These are phyloP conservation scores for Mamestra configurata DNA, from an alignment of 1,140 invertebrate species.

Conservation along the genomic window DNA sequence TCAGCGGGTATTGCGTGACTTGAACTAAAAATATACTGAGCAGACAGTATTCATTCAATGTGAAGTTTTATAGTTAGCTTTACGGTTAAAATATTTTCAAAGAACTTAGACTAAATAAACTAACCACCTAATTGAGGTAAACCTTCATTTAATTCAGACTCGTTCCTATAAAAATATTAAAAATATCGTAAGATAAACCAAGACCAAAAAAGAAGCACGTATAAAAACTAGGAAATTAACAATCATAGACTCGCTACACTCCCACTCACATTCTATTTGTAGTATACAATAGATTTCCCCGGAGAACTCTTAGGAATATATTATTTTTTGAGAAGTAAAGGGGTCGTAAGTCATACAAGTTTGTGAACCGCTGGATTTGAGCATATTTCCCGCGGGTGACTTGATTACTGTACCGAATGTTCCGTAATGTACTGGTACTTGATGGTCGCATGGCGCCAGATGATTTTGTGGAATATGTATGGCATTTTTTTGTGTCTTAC, in stretches of 20 bases:
- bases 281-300: slow-evolving; percentile 28
- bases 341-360: slow-evolving; percentile 41
- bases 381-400: slow-evolving; percentile 52
- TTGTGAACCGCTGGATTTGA: slow-evolving; percentile 46
- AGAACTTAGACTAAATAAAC: too few relatives aligned
- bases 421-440: slow-evolving; percentile 30
- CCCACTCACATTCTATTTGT: slow-evolving; percentile 22
- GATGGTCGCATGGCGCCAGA: slow-evolving; percentile 12
- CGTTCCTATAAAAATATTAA: background rate
- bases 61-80: too few relatives aligned
- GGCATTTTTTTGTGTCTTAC: background rate
- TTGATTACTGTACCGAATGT: slow-evolving; percentile 33
- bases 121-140: too few relatives aligned
- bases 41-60: too few relatives aligned
- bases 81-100: too few relatives aligned
- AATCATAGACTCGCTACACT: slow-evolving; percentile 15
- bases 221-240: slow-evolving; percentile 21
- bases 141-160: too few relatives aligned
- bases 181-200: background rate
- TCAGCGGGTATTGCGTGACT: background rate
- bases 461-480: background rate
- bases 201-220: background rate
- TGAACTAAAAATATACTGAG: background rate
- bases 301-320: slow-evolving; percentile 37
- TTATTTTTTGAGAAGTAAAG: slow-evolving; percentile 42